These are phyloP conservation scores for Drosophila sechellia DNA, from an alignment of 1,140 invertebrate genomes.

Conservation along the genomic window DNA sequence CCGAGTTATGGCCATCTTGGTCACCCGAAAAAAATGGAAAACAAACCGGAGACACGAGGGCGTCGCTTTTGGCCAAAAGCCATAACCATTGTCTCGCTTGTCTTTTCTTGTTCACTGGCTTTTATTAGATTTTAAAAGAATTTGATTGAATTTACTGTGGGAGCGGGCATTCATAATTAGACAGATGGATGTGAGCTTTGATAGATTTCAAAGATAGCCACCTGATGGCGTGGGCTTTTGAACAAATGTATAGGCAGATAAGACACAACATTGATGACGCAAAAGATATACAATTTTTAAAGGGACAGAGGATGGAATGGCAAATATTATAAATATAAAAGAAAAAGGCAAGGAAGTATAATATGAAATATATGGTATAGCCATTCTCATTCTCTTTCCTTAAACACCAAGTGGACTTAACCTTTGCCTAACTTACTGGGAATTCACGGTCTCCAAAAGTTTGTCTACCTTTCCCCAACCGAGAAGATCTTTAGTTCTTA, in stretches of 20 bases:
- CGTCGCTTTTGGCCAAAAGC: conserved; percentile 71
- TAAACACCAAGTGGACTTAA: background rate
- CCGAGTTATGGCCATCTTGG: conserved; percentile 61
- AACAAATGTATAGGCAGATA: background rate
- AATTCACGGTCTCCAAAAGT: background rate
- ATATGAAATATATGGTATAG: too few species aligned
- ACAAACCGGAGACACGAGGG: conserved; percentile 47
- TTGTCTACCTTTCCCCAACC: background rate
- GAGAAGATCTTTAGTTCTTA: conserved; percentile 5
- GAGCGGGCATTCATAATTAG: conserved; percentile 45
- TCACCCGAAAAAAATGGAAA: background rate
- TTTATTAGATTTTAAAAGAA: conserved; percentile 61
- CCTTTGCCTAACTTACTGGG: background rate
- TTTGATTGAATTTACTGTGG: conserved; percentile 61
- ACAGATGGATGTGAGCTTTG: conserved; percentile 24
- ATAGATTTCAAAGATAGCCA: conserved; percentile 39
- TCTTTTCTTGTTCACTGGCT: conserved; percentile 27
- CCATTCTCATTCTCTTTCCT: too few species aligned
- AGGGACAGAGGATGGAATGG: background rate
- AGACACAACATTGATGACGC: background rate
- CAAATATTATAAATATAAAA: background rate
- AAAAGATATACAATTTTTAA: background rate
- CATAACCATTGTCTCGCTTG: conserved; percentile 50
- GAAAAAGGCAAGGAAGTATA: too few species aligned
- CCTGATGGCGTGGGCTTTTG: background rate